Evolutionary conservation across 1,140 invertebrate genomes (phyloP), one percentile per base, ranked within the genome.

Genomic region (Megalonaias nervosa): DNA sequence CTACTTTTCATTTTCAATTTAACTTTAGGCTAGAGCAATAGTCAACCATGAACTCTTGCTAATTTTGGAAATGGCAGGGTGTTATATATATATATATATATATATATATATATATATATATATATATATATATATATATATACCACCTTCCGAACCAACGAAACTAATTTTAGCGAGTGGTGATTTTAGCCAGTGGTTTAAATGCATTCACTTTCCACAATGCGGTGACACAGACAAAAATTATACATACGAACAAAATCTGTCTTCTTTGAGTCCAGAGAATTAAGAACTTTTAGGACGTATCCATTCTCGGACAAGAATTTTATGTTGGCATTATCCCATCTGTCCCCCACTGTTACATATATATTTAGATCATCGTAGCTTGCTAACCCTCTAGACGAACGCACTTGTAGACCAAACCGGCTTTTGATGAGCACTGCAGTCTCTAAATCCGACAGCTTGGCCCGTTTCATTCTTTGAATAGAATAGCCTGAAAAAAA

Each of bases 361-460:
- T 58, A 70, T 13, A 77, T 67, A 26, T 77, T 77, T 62, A 77
- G 61, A 64, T 77, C 75, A 72, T 77, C 75, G 58, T 77, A 77
- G 59, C 75, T 77, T 4, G 31, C 23, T 4, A 77, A 59, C 19
- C 17, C 19, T 19, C 2, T 67, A 57, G 59, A 62, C 4, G 55
- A 14, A 26, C 12, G 21, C n/a, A 71, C 68, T 16, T n/a, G 12
- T 12, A 77, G 62, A 9, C 75, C 75, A 60, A 67, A 77, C 12
- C 65, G 38, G 16, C 57, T 21, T 21, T 59, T 23, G 13, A 77
- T 57, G 19, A 77, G 23, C 0, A 19, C 26, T n/a, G 14, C 12
- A 16, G 67, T 70, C 14, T 65, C 65, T 17, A 11, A 23, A 2
- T 48, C 62, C 11, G 61, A 56, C 17, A 77, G 14, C 12, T 60